These are phyloP conservation scores for Zaprionus camerounensis DNA, from an alignment of 1,140 invertebrate species.

Conservation along the genomic window DNA sequence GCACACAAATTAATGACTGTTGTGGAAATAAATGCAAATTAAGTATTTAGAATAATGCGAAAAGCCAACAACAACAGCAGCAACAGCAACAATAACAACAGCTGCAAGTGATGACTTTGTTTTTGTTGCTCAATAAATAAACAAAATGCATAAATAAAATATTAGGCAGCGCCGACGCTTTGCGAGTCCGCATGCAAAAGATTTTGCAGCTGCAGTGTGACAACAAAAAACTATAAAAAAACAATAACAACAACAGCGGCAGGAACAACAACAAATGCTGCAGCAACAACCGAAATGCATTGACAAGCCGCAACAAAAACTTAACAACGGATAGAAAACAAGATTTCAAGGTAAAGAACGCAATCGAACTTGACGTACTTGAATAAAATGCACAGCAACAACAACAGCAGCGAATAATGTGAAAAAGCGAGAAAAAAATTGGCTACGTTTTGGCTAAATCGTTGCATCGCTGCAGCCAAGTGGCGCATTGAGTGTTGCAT, in stretches of 20 bases:
- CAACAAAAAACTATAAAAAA: conserved; percentile 26
- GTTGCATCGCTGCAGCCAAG: conserved; percentile 45
- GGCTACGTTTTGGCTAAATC: conserved; percentile 69
- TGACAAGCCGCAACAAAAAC: conserved; percentile 54
- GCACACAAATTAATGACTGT: conserved; percentile 68
- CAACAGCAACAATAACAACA: conserved; percentile 9
- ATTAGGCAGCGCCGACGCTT: conserved; percentile 56
- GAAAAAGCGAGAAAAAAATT: conserved; percentile 65
- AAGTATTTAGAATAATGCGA: conserved; percentile 72
- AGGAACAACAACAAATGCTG: conserved; percentile 22
- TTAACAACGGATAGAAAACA: conserved; percentile 81
- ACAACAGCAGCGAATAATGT: conserved; percentile 28
- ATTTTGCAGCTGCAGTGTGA: conserved; percentile 69
- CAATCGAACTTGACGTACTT: conserved; percentile 82
- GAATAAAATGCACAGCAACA: conserved; percentile 76
- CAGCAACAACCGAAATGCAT: conserved; percentile 53
- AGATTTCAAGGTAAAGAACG: conserved; percentile 83
- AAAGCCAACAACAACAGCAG: conserved; percentile 31
- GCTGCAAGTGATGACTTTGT: conserved; percentile 65
- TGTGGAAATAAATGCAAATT: conserved; percentile 79
- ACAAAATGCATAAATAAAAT: conserved; percentile 77
- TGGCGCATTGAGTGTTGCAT: conserved; percentile 57
- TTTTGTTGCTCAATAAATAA: conserved; percentile 70
- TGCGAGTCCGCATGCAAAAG: conserved; percentile 64
- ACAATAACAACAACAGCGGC: conserved; percentile 14